Base-by-base conservation (phyloP, 2,797 vertebrate genomes). In the Coregonus ussuriensis region DNA sequence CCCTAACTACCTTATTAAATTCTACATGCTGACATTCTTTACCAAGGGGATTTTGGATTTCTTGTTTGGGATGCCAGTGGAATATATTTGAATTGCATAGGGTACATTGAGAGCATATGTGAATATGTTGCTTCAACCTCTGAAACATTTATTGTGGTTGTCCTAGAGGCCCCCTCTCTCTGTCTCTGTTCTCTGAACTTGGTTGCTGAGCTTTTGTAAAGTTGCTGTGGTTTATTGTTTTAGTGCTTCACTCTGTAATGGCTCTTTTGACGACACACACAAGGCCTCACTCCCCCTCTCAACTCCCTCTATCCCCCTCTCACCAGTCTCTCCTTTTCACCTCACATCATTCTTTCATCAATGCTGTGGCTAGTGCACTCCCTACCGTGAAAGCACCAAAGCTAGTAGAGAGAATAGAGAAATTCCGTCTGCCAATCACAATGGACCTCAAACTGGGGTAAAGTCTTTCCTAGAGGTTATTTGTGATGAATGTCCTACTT, bases 401-500 rank as follows among this genome's bases (percentile, higher is more conserved):
- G 74, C 14, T 88, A 80, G 9, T 51, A 54, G 69, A 51, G 66
- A 81, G 31, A 80, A n/a, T 74, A 80, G 81, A 78, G 78, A 83
- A 87, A 84, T 87, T 83, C 83, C 79, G 74, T 33, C 78, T 83
- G 85, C 79, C 79, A 82, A 84, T 89, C 84, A 88, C 87, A 91
- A 86, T 88, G 77, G 80, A 81, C 80, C 86, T 90, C 74, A 74
- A 84, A 82, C 75, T 68, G 84, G 88, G 88, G n/a, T 87, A 88
- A 91, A 74, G 14, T 59, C 87, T 89, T 91, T 79, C 78, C 9
- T 59, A 68, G 82, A 85, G 88, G 86, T 88, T 83, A 80, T 90
- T 92, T 89, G 91, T 88, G 88, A 91, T 83, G 82, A 79, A 88
- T 72, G 77, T 76, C 88, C 89, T 85, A 82, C 84, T 91, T 91